A percentile compares a stretch with the other conserved stretches of the same genome.
phyloP scores from a whole-genome alignment of 2,113 vertebrate species.

The Festucalex cinctus region DNA sequence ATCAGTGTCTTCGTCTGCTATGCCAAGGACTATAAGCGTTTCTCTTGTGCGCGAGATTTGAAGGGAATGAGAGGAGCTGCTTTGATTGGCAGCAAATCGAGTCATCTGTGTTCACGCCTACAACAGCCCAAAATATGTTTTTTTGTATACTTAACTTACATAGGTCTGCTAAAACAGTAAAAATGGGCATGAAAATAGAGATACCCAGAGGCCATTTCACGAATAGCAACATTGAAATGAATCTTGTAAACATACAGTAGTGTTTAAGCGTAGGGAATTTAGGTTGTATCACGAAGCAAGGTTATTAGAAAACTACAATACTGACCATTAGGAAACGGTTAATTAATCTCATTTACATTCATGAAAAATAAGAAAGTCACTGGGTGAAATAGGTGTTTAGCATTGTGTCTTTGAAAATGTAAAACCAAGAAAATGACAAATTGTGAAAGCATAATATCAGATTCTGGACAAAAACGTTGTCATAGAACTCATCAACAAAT shows the following conservation, averaged over 20 bases:
- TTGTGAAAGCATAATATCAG: background rate
- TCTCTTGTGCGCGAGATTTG: too few species aligned
- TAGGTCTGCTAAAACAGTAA: too few species aligned
- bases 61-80: too few species aligned
- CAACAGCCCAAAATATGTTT: too few species aligned
- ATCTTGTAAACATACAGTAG: constrained; percentile 19
- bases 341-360: background rate
- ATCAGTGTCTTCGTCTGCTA: too few species aligned
- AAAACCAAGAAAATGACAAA: background rate
- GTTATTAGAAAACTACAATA: constrained; percentile 11
- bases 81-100: too few species aligned
- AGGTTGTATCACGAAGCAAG: constrained; percentile 8
- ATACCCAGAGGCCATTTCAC: constrained; percentile 2
- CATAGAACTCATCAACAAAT: background rate
- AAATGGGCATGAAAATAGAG: background rate
- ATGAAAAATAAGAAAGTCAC: constrained; percentile 6
- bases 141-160: too few species aligned
- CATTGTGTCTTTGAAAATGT: background rate
- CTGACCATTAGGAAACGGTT: background rate
- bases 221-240: constrained; percentile 13
- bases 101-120: too few species aligned
- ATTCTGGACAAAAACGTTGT: background rate
- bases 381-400: background rate
- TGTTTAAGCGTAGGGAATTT: background rate
- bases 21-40: too few species aligned